Evolutionary conservation across 2,113 vertebrate genomes (phyloP).

Genomic region (Sylvilagus bachmani): DNA sequence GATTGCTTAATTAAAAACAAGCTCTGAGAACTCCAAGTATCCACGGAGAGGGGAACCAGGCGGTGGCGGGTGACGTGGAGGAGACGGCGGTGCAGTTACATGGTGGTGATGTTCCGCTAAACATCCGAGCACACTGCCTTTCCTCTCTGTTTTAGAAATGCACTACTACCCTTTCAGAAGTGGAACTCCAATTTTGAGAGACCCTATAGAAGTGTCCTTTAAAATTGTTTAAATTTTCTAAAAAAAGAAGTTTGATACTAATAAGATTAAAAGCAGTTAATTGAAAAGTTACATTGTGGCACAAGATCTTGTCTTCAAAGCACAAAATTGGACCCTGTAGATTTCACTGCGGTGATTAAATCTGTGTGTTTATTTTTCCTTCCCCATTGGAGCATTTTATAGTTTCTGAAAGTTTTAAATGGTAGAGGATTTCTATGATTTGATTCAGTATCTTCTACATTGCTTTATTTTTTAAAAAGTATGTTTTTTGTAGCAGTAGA

Average conservation of each 20-base stretch:
- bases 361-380: background rate
- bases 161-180: slow-evolving; percentile 21
- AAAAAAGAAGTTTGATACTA: slow-evolving; percentile 23
- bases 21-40: background rate
- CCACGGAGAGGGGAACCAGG: background rate
- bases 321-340: slow-evolving; percentile 39
- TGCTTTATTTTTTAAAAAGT: slow-evolving; percentile 17
- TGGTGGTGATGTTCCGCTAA: background rate
- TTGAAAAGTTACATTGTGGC: background rate
- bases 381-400: background rate
- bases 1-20: background rate
- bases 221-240: background rate
- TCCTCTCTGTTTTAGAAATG: slow-evolving; percentile 38
- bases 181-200: slow-evolving; percentile 29
- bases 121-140: slow-evolving; percentile 2
- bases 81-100: background rate
- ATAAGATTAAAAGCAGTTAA: background rate
- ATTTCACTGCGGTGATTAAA: background rate
- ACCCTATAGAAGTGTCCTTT: background rate
- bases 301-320: slow-evolving; percentile 28
- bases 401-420: background rate
- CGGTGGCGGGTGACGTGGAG: background rate
- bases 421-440: slow-evolving; percentile 8
- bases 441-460: background rate
- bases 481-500: background rate